These are phyloP conservation scores for Ctenopoma multispine DNA, from an alignment of 2,797 vertebrate genomes.

Conservation along the genomic window DNA sequence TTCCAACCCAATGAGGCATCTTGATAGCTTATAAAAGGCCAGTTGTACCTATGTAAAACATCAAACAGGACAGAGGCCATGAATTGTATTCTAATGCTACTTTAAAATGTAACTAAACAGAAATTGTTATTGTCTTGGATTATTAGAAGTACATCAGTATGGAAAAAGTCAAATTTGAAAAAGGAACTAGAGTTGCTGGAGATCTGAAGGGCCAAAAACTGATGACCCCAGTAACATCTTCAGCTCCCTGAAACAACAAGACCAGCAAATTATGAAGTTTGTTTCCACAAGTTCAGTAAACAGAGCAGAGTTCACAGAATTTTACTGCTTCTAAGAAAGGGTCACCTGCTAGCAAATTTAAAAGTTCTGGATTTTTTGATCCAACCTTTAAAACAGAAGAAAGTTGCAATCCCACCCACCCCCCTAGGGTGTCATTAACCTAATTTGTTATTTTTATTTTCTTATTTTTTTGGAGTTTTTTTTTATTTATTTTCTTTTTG, in stretches of 20 bases:
- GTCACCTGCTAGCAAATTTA: not conserved
- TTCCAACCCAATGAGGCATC: conserved; percentile 36
- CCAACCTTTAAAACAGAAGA: conserved; percentile 56
- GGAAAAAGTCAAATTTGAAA: not conserved
- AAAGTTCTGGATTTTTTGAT: conserved; percentile 24
- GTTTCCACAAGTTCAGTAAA: not conserved
- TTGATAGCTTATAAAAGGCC: conserved; percentile 15
- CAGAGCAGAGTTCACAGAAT: not conserved
- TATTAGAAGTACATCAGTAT: not conserved
- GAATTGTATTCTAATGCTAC: not conserved
- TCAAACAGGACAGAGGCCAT: not conserved
- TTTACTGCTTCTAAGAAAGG: conserved; percentile 7
- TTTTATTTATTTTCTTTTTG: conserved; percentile 25
- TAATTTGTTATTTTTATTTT: conserved; percentile 36
- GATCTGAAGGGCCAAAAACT: conserved; percentile 18
- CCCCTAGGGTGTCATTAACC: conserved; percentile 46
- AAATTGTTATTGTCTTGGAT: conserved; percentile 3
- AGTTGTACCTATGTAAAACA: not conserved
- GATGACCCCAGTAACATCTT: conserved; percentile 2
- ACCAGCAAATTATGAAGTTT: not conserved
- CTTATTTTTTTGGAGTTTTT: conserved; percentile 5
- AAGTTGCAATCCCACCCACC: conserved; percentile 47
- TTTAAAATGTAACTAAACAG: conserved; percentile 11
- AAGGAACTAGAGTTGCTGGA: not conserved
- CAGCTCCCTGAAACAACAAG: conserved; percentile 12